phyloP scores from a whole-genome alignment of 2,797 vertebrate genomes.

The Aldrovandia affinis region DNA sequence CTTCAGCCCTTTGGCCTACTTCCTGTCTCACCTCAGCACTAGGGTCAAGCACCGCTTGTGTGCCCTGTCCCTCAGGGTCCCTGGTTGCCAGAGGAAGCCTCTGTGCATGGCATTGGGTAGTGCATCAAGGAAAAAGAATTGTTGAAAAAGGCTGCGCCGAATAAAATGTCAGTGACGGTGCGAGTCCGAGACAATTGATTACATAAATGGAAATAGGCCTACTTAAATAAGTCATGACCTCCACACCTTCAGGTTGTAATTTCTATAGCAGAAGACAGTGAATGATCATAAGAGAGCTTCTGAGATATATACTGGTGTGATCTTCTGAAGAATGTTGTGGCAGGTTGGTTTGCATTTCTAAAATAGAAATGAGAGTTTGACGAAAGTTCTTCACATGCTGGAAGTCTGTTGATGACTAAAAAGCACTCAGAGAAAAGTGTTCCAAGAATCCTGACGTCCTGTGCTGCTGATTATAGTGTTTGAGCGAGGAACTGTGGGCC shows the following conservation, averaged over 20 bases:
- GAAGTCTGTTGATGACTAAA: neutral
- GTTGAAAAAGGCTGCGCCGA: neutral
- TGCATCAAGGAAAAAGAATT: neutral
- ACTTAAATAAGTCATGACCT: neutral
- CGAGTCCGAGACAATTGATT: neutral
- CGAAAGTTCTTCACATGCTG: too few relatives aligned
- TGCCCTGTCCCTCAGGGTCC: neutral
- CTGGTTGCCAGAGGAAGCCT: neutral
- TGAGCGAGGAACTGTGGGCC: neutral
- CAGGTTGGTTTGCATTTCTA: neutral
- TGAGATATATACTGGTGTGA: neutral
- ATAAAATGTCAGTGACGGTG: neutral
- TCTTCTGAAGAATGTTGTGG: neutral
- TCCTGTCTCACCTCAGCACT: neutral
- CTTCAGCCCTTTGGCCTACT: neutral
- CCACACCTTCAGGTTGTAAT: neutral
- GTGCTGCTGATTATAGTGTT: conserved; percentile 1
- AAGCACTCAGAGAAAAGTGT: neutral
- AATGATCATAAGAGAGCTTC: neutral
- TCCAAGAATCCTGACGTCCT: neutral
- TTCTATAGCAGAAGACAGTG: neutral
- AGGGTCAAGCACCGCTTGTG: neutral
- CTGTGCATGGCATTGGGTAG: neutral
- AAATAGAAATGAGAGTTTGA: neutral
- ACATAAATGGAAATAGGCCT: neutral